phyloP scores from a whole-genome alignment of 2,888 invertebrate genomes.

The Epistrophe grossulariae region DNA sequence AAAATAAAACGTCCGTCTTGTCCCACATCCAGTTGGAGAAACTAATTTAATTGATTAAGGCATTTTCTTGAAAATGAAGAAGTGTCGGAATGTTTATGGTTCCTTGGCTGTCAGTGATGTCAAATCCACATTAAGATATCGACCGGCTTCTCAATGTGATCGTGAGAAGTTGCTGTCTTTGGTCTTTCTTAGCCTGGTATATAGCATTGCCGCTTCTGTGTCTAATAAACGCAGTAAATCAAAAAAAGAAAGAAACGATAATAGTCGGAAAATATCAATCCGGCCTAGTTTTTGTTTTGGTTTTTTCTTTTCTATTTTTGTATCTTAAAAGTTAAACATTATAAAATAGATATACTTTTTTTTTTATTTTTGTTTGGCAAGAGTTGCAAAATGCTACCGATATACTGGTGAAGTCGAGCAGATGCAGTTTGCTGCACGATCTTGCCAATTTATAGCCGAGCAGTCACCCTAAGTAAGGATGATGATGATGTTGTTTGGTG shows the following conservation, averaged over 20 bases:
- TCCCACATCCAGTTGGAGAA: constrained; percentile 18
- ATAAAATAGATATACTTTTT: constrained; percentile 25
- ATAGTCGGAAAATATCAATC: constrained; percentile 55
- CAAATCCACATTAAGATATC: constrained; percentile 66
- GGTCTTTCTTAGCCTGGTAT: neutral
- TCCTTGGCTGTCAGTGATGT: constrained; percentile 35
- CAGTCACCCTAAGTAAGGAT: constrained; percentile 70
- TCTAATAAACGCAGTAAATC: constrained; percentile 32
- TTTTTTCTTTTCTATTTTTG: neutral
- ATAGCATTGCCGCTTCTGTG: constrained; percentile 35
- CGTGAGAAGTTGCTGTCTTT: constrained; percentile 63
- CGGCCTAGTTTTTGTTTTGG: constrained; percentile 46
- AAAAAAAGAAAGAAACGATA: constrained; percentile 25
- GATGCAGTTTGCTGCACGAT: constrained; percentile 69
- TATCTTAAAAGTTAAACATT: constrained; percentile 14
- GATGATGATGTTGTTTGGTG: constrained; percentile 56
- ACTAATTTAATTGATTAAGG: constrained; percentile 37
- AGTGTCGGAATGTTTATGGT: constrained; percentile 64
- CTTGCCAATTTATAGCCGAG: constrained; percentile 70
- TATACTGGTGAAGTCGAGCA: constrained; percentile 50
- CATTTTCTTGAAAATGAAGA: constrained; percentile 25
- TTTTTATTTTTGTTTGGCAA: constrained; percentile 39
- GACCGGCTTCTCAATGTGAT: constrained; percentile 38
- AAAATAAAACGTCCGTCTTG: constrained; percentile 1
- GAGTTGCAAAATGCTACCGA: constrained; percentile 63